Base-by-base conservation (phyloP, 2,888 invertebrate species). In the Hirudinaria manillensis region DNA sequence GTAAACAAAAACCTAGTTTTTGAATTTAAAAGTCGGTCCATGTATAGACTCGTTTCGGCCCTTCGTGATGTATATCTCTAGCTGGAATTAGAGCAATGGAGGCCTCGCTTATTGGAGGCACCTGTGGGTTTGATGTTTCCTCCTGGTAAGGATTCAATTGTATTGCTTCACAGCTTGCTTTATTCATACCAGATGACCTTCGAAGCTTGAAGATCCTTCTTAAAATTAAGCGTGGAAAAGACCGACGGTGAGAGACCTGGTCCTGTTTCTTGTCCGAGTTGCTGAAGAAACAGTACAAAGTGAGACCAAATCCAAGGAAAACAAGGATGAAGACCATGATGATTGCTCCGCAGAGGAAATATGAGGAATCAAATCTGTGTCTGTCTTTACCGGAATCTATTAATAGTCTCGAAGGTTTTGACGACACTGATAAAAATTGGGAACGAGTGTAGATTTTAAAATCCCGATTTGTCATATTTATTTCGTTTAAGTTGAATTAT, bases 1-100 rank as follows among this genome's bases (percentile, higher is more conserved):
- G 45, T 45, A 45, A 45, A 45, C 45, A 45, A 45, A 45, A 3
- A 36, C 10, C 10, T 36, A 36, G 10, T 36, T 36, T 36, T 36
- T 6, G 16, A 45, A 29, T 68, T 68, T 19, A 68, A 68, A 68
- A 68, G 34, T 68, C 68, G n/a, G 68, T 68, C 68, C 68, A 68
- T 13, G 68, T 68, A 32, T 68, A 68, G 7, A 68, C 68, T n/a
- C 68, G 29, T n/a, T 36, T 68, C 34, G 68, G 68, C 36, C 68
- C 68, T 34, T 68, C 68, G 36, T 68, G 68, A 34, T 68, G n/a
- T 24, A 68, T 36, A 68, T 68, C 68, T 68, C 68, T 32, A 16
- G 68, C 68, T 6, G 68, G 68, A 68, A 68, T 68, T 29, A 68
- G 68, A 13, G 68, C 32, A 34, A 68, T 68, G 24, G 61, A 61